phyloP scores from a whole-genome alignment of 2,113 vertebrate genomes.

The Paratilapia polleni region DNA sequence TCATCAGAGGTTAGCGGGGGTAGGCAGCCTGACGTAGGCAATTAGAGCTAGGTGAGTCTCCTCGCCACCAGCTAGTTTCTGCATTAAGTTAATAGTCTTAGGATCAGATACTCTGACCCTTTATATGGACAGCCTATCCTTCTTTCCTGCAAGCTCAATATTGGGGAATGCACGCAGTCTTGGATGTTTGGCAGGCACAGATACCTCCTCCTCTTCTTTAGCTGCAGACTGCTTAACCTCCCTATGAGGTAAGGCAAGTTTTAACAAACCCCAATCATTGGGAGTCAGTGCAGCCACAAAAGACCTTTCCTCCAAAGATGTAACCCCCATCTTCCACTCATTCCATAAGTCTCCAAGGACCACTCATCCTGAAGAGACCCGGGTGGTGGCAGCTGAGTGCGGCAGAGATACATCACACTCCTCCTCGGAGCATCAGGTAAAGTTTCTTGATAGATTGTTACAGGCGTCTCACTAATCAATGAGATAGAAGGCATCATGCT shows the following conservation, averaged over 20 bases:
- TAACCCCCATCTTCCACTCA: background rate
- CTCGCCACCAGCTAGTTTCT: no score
- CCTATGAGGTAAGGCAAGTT: background rate
- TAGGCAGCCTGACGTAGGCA: no score
- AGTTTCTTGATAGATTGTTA: background rate
- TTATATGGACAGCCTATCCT: no score
- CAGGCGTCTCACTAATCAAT: background rate
- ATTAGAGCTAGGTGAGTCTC: no score
- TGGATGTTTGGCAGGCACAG: background rate
- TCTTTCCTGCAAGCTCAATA: background rate
- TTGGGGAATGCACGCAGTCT: background rate
- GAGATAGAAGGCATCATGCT: background rate
- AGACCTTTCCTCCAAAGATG: background rate
- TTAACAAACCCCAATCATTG: background rate
- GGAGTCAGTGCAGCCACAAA: background rate
- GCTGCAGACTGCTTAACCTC: background rate
- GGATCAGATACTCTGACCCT: no score
- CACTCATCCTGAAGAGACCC: background rate
- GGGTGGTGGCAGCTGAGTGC: background rate
- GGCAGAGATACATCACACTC: background rate
- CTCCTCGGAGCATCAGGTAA: background rate
- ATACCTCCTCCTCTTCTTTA: background rate
- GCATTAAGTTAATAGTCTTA: no score
- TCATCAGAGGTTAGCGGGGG: no score
- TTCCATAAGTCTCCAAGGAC: background rate